Base-by-base conservation (phyloP, 2,888 invertebrate genomes). In the Hirtodrosophila histrioides region DNA sequence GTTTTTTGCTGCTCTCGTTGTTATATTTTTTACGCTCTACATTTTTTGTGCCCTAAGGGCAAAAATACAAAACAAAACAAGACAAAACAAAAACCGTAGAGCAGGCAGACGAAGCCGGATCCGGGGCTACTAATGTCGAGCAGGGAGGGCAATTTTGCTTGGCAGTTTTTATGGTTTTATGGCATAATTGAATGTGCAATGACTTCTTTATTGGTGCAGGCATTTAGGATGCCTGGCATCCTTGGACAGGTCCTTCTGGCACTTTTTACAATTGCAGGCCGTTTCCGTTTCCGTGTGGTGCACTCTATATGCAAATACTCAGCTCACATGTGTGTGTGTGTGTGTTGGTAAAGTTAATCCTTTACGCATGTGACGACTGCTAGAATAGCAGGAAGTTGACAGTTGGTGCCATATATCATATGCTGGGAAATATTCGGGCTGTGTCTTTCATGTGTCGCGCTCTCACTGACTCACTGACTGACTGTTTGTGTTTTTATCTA, bases 1-100 rank as follows among this genome's bases (percentile, higher is more conserved):
- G 62, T 62, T 83, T 68, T 74, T 51, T 54, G 53, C 40, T 78
- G 86, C 80, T 75, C 86, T 86, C 55, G 78, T 74, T 86, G 86
- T 88, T 88, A 75, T 80, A 88, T 88, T 88, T 88, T 88, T 88
- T 86, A 88, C 88, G 88, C 88, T 86, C 86, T 88, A 88, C 64
- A 88, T 88, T 86, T 80, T 69, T 72, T 56, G 56, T 46, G 57
- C 54, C 51, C 43, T 24, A 36, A 35, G 44, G 55, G 45, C 37
- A 37, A 11, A n/a, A 24, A 24, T 37, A 40, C 17, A 11, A n/a
- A 24, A 24, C 43, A 45, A 48, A 54, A n/a, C n/a, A n/a, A n/a
- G n/a, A 40, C 17, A 11, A n/a, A 24, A 24, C 43, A 45, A 48
- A 54, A n/a, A n/a, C 10, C 36, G 29, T 1, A 11, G 37, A n/a